Conservation (phyloP, 2,797 vertebrate genomes). For the Eospalax fontanierii region DNA sequence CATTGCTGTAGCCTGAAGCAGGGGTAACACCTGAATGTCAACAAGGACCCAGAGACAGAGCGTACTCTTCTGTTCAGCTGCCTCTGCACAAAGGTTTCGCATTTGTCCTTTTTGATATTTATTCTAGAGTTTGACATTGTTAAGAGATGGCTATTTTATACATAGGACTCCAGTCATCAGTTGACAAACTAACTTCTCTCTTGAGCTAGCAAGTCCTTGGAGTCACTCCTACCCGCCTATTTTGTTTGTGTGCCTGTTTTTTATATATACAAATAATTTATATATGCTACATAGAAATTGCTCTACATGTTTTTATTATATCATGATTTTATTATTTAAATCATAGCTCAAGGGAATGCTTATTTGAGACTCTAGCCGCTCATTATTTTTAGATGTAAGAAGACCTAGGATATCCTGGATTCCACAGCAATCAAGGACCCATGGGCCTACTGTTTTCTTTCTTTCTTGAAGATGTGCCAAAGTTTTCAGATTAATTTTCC, state of each 20-base stretch:
- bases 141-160: constrained; percentile 53
- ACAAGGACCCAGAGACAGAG: not conserved
- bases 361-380: constrained; percentile 11
- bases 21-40: constrained; percentile 64
- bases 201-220: not conserved
- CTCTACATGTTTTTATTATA: not conserved
- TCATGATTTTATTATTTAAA: not conserved
- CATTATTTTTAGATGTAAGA: not conserved
- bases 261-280: constrained; percentile 7
- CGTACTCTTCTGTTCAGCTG: not conserved
- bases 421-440: not conserved
- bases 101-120: not conserved
- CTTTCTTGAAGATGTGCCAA: not conserved
- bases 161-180: constrained; percentile 12
- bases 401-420: not conserved
- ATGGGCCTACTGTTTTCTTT: not conserved
- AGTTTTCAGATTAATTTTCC: constrained; percentile 11
- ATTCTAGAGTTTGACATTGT: constrained; percentile 40
- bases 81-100: not conserved
- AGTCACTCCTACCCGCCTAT: not conserved
- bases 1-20: not conserved
- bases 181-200: constrained; percentile 19
- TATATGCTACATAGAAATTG: not conserved
- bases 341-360: not conserved
- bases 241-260: not conserved